A percentile compares a stretch with the other conserved stretches of the same genome.
Conservation (phyloP, 2,113 vertebrate species). For the Nycticebus coucang region DNA sequence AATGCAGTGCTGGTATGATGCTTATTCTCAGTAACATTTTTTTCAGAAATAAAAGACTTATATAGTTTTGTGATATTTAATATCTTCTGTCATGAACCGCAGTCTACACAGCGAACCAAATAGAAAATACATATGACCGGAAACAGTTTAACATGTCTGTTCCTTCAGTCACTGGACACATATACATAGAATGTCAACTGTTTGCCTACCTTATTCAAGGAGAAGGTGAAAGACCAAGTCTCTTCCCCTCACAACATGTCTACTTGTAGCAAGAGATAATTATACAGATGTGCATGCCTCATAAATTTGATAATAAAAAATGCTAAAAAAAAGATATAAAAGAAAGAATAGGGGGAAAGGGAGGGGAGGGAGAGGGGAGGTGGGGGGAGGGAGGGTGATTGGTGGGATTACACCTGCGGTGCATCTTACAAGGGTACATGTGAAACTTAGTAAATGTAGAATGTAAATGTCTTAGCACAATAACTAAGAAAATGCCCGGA, state of each 20-base stretch:
- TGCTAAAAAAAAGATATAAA: background rate
- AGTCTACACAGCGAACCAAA: background rate
- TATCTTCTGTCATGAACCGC: background rate
- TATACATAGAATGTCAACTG: background rate
- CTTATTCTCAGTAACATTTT: background rate
- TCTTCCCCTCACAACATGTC: background rate
- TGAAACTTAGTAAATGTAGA: too few relatives aligned
- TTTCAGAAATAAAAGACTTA: slow-evolving; percentile 4
- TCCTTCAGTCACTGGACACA: background rate
- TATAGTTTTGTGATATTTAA: slow-evolving; percentile 1
- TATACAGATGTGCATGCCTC: rapidly evolving
- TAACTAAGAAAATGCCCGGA: too few relatives aligned
- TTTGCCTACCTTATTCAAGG: background rate
- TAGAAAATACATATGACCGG: background rate
- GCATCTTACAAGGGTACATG: too few relatives aligned
- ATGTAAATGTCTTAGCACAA: too few relatives aligned
- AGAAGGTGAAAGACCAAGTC: background rate
- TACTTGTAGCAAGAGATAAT: background rate
- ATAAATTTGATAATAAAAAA: background rate
- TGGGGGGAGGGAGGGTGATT: too few relatives aligned
- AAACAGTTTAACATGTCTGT: background rate
- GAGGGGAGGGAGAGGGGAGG: too few relatives aligned
- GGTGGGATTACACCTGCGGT: too few relatives aligned
- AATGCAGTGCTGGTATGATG: background rate
- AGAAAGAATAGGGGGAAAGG: too few relatives aligned